Percentiles rank a stretch among this genome's conserved stretches.
Conservation (phyloP, 2,797 vertebrate species). For the Ctenochaetus hawaiiensis region DNA sequence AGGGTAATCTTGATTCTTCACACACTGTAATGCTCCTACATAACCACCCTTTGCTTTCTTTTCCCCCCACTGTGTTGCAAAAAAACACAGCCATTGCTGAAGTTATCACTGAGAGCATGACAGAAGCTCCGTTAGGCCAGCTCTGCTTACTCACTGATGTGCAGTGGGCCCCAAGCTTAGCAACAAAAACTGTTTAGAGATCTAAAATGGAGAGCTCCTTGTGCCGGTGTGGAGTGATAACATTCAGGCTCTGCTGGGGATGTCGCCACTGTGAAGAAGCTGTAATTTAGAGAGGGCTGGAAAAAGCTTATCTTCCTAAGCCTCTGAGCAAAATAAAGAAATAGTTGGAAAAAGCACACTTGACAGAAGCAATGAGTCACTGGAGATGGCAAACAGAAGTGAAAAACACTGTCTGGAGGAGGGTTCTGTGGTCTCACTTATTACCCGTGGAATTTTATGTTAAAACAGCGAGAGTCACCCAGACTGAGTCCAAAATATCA, state of each 20-base stretch:
- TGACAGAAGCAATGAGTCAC: constrained; percentile 63
- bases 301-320: constrained; percentile 79
- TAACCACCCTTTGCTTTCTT: not conserved
- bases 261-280: constrained; percentile 75
- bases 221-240: constrained; percentile 77
- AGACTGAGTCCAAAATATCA: constrained; percentile 58
- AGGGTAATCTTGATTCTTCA: constrained; percentile 11
- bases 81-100: constrained; percentile 35
- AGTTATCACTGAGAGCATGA: constrained; percentile 56
- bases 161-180: constrained; percentile 68
- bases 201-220: constrained; percentile 79
- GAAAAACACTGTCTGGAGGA: constrained; percentile 47
- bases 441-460: constrained; percentile 62
- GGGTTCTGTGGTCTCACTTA: constrained; percentile 38
- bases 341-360: constrained; percentile 35
- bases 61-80: constrained; percentile 3
- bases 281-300: constrained; percentile 83
- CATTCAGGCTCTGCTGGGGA: constrained; percentile 80
- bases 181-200: constrained; percentile 77
- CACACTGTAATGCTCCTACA: constrained; percentile 20
- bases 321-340: constrained; percentile 74
- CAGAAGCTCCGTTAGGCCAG: constrained; percentile 46
- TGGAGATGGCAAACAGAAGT: constrained; percentile 47
- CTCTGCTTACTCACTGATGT: constrained; percentile 57
- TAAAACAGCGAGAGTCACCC: constrained; percentile 40